Evolutionary conservation across 2,113 vertebrate genomes (phyloP).

Genomic region (Phaethornis superciliosus): DNA sequence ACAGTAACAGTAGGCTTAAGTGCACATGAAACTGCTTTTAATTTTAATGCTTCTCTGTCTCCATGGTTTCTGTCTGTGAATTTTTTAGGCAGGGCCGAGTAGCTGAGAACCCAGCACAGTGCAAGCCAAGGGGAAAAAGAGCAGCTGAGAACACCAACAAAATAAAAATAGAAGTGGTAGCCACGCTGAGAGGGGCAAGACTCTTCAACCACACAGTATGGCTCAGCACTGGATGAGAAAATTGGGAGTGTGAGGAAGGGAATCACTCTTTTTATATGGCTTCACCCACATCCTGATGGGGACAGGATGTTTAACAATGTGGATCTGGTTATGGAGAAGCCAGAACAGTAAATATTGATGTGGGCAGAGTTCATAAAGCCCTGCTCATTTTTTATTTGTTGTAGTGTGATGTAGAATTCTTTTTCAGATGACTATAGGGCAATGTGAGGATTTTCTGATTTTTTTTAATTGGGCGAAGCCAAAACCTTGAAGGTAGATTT

Average conservation of each 20-base stretch:
- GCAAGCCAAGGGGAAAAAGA: background rate
- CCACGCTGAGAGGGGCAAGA: background rate
- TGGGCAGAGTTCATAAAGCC: background rate
- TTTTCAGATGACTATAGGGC: background rate
- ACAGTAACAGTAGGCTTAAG: background rate
- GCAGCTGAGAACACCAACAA: constrained; percentile 1
- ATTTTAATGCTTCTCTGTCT: background rate
- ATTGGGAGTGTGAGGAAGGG: fast-evolving
- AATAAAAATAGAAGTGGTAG: background rate
- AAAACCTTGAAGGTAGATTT: background rate
- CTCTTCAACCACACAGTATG: background rate
- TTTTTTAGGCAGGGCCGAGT: background rate
- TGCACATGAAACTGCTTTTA: background rate
- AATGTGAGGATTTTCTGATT: background rate
- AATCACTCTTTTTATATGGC: background rate
- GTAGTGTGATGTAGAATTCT: background rate
- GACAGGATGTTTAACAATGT: background rate
- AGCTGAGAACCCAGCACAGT: background rate
- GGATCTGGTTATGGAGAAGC: background rate
- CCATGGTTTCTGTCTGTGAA: background rate
- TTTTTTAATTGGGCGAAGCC: background rate
- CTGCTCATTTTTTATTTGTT: background rate
- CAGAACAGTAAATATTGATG: background rate
- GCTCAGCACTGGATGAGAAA: background rate
- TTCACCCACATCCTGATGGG: background rate